Evolutionary conservation across 2,888 invertebrate genomes (phyloP), one percentile per base, ranked within the genome.

Genomic region (Pyrgus malvae): DNA sequence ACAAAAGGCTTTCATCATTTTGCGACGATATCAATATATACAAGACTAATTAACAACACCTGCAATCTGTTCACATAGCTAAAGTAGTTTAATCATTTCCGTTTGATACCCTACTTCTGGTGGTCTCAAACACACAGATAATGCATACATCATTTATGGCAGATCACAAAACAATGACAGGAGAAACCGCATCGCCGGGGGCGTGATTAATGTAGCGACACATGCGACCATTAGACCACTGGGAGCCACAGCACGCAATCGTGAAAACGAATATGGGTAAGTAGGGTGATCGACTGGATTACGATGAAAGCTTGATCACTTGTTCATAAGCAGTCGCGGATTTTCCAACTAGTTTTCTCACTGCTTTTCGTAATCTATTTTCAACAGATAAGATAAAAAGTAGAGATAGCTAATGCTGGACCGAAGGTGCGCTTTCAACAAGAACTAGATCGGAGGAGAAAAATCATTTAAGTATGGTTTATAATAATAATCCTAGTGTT

Each of bases 271-370:
- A 64, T 65, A 63, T 60, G 60, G 61, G 59, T 57, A 64, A 66
- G 62, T 64, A 54, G 63, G 55, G 44, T 59, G 57, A 23, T 59
- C 59, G 55, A 49, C 50, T 37, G 48, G 50, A 59, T 56, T 55
- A 61, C 40, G 31, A 66, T 62, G 65, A 66, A 64, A 66, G 61
- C 60, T 49, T 21, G 56, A 40, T n/a, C n/a, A n/a, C n/a, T n/a
- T n/a, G n/a, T n/a, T n/a, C n/a, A n/a, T n/a, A n/a, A n/a, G n/a
- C n/a, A n/a, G n/a, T n/a, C n/a, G n/a, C n/a, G 59, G n/a, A 16
- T 5, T 38, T 17, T 27, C 17, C 16, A 19, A 23, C n/a, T 23
- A 35, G 41, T 9, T 41, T 41, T 41, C 9, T n/a, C 6, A 27
- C 2, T 27, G 4, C 27, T 27, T 27, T 27, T 27, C 9, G 9